Conservation (phyloP, 2,888 invertebrate genomes). For the Hypolimnas misippus region DNA sequence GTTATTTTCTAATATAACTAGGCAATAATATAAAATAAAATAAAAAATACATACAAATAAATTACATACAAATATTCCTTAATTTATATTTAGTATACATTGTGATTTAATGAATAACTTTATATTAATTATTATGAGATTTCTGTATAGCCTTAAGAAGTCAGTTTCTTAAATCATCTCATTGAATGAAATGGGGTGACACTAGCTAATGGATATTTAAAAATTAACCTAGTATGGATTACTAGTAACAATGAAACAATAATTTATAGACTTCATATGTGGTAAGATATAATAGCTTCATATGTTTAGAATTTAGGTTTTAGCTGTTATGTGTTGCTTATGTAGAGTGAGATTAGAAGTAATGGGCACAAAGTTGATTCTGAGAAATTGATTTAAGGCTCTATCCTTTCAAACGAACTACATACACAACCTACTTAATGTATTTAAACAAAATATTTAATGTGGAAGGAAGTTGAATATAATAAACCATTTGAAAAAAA, state of each 20-base stretch:
- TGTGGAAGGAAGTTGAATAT: background rate
- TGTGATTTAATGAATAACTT: slow-evolving; percentile 46
- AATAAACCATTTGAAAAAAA: background rate
- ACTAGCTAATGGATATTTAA: slow-evolving; percentile 20
- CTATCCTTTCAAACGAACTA: background rate
- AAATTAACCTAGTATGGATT: slow-evolving; percentile 31
- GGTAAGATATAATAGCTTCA: slow-evolving; percentile 18
- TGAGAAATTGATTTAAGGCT: slow-evolving; percentile 17
- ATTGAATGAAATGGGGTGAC: background rate
- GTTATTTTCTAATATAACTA: slow-evolving; percentile 69
- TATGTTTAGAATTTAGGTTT: slow-evolving; percentile 8
- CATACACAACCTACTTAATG: background rate
- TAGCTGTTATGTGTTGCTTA: slow-evolving; percentile 12
- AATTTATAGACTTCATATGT: slow-evolving; percentile 51
- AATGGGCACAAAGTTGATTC: slow-evolving; percentile 34
- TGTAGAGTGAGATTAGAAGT: slow-evolving; percentile 35
- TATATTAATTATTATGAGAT: slow-evolving; percentile 34
- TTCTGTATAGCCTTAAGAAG: slow-evolving; percentile 16
- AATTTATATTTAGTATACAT: slow-evolving; percentile 37
- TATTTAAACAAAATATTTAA: background rate
- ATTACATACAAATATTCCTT: slow-evolving; percentile 38
- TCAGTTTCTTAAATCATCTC: slow-evolving; percentile 9
- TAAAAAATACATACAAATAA: background rate
- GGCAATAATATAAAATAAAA: slow-evolving; percentile 51
- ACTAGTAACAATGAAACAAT: slow-evolving; percentile 50